Percentiles rank a stretch among this genome's conserved stretches.
Evolutionary conservation across 1,140 invertebrate species (phyloP).

Genomic region (Trachelipus rathkii): DNA sequence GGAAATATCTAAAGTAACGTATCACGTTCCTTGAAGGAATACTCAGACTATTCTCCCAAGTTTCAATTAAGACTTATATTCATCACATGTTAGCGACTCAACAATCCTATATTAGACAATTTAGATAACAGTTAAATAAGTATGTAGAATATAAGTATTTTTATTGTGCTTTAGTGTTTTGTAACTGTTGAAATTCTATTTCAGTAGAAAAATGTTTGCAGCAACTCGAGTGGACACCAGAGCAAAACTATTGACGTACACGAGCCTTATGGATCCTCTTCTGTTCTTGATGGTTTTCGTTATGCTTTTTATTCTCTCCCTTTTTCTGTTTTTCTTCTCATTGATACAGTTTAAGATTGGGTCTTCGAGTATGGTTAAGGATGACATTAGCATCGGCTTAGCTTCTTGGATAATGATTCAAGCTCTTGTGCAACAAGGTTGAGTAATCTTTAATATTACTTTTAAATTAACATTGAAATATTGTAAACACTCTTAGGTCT

Average conservation of each 20-base stretch:
- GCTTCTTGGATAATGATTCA: constrained; percentile 26
- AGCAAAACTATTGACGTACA: constrained; percentile 31
- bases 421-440: constrained; percentile 34
- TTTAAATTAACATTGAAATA: too few relatives aligned
- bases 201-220: constrained; percentile 31
- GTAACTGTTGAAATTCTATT: not conserved
- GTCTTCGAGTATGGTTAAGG: too few relatives aligned
- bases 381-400: not conserved
- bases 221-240: constrained; percentile 29
- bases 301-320: constrained; percentile 2
- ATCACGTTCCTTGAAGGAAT: too few relatives aligned
- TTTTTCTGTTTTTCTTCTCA: not conserved
- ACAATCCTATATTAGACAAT: too few relatives aligned
- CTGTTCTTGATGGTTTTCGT: constrained; percentile 22
- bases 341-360: not conserved
- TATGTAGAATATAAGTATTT: too few relatives aligned
- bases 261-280: constrained; percentile 27
- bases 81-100: too few relatives aligned
- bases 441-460: not conserved
- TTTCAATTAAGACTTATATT: too few relatives aligned
- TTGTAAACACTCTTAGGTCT: too few relatives aligned
- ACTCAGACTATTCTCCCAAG: too few relatives aligned
- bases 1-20: too few relatives aligned
- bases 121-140: too few relatives aligned
- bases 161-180: too few relatives aligned